Base-by-base conservation (phyloP, 2,797 vertebrate genomes). In the Myotis myotis region DNA sequence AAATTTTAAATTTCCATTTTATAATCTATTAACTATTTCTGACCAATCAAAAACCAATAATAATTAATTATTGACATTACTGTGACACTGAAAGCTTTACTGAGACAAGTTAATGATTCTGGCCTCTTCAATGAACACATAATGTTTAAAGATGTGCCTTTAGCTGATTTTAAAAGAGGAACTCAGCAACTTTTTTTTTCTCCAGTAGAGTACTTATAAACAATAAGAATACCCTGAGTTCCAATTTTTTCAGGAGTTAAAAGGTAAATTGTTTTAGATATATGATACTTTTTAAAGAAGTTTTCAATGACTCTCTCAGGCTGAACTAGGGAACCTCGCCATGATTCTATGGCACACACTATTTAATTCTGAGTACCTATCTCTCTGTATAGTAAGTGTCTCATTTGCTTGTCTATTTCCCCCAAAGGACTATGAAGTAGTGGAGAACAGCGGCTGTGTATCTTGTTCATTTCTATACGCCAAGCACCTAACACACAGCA, bases 11-110 rank as follows among this genome's bases (percentile, higher is more conserved):
- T 85, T 93, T 88, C 16, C 8, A 47, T 44, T 95, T 90, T 72
- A 68, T 75, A 70, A 49, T 41, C 20, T 88, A 57, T 60, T 87
- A 90, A 91, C 66, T 72, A 93, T 76, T 96, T 95, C 74, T 86
- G 33, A 86, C 3, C 23, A 87, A 51, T 81, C 22, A 84, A 94
- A 96, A 71, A 47, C 15, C 41, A 89, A 2, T 60, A 28, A 78
- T 22, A 85, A 85, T 6, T 51, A 71, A 90, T 68, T 92, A 55
- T 72, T 94, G 53, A 74, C 49, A 78, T 5, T 89, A 47, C 16
- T 74, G 83, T 33, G 87, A 91, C 87, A 79, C 10, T 85, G 33
- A 92, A 23, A 82, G 28, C 19, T 89, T 85, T 70, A 86, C n/a
- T 8, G 25, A 47, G 62, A 87, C 38, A 95, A 91, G 75, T 66